phyloP scores from a whole-genome alignment of 1,140 invertebrate species.

The Diachasma alloeum region DNA sequence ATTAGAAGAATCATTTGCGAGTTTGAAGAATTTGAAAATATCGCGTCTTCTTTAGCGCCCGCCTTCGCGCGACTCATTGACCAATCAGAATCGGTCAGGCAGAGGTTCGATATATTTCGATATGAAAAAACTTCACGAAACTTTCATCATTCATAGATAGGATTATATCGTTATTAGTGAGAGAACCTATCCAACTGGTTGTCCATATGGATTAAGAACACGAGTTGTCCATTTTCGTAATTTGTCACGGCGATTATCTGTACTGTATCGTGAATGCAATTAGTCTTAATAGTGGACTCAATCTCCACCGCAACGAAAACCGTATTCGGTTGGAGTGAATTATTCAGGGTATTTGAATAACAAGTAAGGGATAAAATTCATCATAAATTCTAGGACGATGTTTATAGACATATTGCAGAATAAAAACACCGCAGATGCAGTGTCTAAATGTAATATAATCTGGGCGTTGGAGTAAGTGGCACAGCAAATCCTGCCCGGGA shows the following conservation, averaged over 20 bases:
- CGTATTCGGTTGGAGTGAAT: not conserved
- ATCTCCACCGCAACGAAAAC: not conserved
- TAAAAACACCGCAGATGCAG: not conserved
- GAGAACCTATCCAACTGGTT: constrained; percentile 14
- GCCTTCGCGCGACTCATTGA: no score
- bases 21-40: no score
- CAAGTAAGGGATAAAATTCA: not conserved
- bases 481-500: constrained; percentile 32
- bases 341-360: not conserved
- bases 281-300: constrained; percentile 1
- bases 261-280: not conserved
- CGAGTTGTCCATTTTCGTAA: not conserved
- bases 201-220: constrained; percentile 14
- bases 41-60: no score
- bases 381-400: not conserved
- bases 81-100: no score
- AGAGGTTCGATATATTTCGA: no score
- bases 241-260: constrained; percentile 12
- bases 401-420: not conserved
- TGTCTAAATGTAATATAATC: not conserved
- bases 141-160: not conserved
- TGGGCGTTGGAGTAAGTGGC: not conserved
- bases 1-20: no score
- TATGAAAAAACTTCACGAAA: no score
- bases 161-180: not conserved